Conservation (phyloP, 2,888 invertebrate species). For the Matsumyia berberina region DNA sequence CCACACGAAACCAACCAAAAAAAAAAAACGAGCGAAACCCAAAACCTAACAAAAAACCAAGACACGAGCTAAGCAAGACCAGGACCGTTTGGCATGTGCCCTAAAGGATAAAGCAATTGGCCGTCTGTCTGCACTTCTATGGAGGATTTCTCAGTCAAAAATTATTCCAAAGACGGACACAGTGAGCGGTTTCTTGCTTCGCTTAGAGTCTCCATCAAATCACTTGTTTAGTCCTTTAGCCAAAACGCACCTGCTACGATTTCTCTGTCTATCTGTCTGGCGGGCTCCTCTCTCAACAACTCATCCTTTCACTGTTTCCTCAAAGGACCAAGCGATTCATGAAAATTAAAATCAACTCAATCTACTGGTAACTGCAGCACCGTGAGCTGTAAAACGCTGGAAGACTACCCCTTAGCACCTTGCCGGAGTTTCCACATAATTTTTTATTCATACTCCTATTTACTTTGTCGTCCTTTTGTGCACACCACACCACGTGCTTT, state of each 20-base stretch:
- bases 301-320: not conserved
- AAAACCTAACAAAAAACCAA: constrained; percentile 29
- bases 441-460: constrained; percentile 60
- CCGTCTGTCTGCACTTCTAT: constrained; percentile 29
- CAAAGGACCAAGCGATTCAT: constrained; percentile 48
- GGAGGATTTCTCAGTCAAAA: constrained; percentile 6
- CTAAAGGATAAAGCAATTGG: constrained; percentile 35
- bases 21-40: constrained; percentile 25
- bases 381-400: not conserved
- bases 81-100: constrained; percentile 59
- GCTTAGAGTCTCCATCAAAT: constrained; percentile 29
- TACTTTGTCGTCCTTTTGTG: constrained; percentile 48
- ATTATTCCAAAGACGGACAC: constrained; percentile 17
- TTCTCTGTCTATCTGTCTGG: constrained; percentile 19
- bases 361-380: not conserved
- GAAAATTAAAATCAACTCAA: constrained; percentile 57
- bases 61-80: constrained; percentile 50
- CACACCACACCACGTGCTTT: constrained; percentile 43
- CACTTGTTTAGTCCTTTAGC: not conserved
- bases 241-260: constrained; percentile 42
- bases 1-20: not conserved
- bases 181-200: constrained; percentile 1
- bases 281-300: not conserved
- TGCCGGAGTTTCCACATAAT: constrained; percentile 38
- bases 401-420: constrained; percentile 14